phyloP scores from a whole-genome alignment of 2,113 vertebrate genomes.

The Phocoena phocoena region DNA sequence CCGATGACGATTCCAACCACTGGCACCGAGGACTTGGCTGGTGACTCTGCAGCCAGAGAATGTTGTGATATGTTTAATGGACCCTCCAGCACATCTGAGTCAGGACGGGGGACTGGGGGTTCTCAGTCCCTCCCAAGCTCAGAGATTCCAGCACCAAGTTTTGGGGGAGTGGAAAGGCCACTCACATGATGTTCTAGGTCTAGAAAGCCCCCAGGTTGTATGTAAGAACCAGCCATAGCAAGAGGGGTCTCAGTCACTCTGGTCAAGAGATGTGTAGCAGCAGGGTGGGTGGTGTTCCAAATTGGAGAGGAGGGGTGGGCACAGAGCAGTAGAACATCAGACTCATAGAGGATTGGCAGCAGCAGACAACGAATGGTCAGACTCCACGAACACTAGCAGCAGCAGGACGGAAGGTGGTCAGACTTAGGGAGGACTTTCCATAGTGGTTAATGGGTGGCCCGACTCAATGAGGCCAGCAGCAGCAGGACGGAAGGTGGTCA shows the following conservation, averaged over 20 bases:
- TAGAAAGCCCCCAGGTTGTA: not conserved
- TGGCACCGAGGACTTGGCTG: not conserved
- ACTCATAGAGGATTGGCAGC: not conserved
- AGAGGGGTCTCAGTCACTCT: not conserved
- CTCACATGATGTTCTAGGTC: not conserved
- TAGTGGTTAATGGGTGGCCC: not conserved
- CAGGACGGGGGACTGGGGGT: not conserved
- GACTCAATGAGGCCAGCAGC: not conserved
- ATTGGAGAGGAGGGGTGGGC: not conserved
- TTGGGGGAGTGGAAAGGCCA: not conserved
- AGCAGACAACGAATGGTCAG: not conserved
- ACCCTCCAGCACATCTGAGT: not conserved
- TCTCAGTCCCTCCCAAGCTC: not conserved
- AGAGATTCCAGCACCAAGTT: not conserved
- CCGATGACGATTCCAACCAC: constrained; percentile 28
- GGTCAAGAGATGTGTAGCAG: not conserved
- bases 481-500: not conserved
- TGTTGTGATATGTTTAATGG: not conserved
- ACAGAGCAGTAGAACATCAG: not conserved
- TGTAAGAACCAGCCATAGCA: not conserved
- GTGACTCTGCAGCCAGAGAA: constrained; percentile 53
- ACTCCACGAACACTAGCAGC: not conserved
- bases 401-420: not conserved
- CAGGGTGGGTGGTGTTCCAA: not conserved
- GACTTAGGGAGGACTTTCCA: not conserved